phyloP scores from a whole-genome alignment of 2,797 vertebrate species.

The Enteromius thamalakanensis region DNA sequence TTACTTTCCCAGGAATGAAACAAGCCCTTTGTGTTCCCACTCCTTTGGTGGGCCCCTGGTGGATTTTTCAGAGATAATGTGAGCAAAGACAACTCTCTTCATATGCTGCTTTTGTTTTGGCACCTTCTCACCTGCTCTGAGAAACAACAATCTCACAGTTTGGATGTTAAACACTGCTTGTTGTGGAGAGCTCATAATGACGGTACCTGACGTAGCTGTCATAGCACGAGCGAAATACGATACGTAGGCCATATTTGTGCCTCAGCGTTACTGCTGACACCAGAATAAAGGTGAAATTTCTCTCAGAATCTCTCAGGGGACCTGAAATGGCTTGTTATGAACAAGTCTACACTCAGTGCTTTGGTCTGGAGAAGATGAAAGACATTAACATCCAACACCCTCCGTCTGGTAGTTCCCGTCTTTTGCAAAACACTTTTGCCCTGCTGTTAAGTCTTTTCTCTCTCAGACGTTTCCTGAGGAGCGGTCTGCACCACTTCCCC shows the following conservation, averaged over 20 bases:
- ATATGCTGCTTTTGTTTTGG: slow-evolving; percentile 38
- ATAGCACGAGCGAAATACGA: background rate
- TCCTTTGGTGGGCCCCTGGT: slow-evolving; percentile 33
- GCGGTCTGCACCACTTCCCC: slow-evolving; percentile 1
- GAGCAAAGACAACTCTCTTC: slow-evolving; percentile 34
- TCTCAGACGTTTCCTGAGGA: slow-evolving; percentile 10
- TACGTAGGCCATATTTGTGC: background rate
- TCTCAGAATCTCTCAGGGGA: background rate
- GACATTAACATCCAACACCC: slow-evolving; percentile 26
- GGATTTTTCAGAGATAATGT: slow-evolving; percentile 41
- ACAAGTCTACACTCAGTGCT: background rate
- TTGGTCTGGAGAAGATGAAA: slow-evolving; percentile 40
- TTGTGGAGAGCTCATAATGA: slow-evolving; percentile 24
- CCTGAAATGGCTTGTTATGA: slow-evolving; percentile 16
- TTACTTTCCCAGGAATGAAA: slow-evolving; percentile 33
- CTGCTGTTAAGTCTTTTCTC: slow-evolving; percentile 4
- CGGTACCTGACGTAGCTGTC: background rate
- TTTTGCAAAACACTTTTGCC: slow-evolving; percentile 4
- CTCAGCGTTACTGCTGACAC: slow-evolving; percentile 1
- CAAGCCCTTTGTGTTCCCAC: slow-evolving; percentile 9
- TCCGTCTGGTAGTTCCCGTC: slow-evolving; percentile 23
- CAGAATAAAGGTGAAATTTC: background rate
- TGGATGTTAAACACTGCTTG: slow-evolving; percentile 5
- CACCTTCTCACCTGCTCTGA: slow-evolving; percentile 35
- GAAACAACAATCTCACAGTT: slow-evolving; percentile 16